phyloP scores from a whole-genome alignment of 2,113 vertebrate species.

The Peromyscus californicus region DNA sequence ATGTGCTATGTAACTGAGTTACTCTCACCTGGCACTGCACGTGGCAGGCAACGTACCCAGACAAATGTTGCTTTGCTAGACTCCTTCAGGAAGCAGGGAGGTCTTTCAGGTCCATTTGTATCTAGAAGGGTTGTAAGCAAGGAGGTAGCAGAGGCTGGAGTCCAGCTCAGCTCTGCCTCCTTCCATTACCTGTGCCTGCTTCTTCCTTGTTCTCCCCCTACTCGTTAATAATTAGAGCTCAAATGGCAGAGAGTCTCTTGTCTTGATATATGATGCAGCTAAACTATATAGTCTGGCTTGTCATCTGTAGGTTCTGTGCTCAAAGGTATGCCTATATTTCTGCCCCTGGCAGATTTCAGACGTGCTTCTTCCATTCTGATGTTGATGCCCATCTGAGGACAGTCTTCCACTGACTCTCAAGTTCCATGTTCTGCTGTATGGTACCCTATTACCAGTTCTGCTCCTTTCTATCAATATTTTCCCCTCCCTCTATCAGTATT shows the following conservation, averaged over 20 bases:
- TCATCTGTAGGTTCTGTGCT: background rate
- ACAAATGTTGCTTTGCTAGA: background rate
- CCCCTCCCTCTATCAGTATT: background rate
- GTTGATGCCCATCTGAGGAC: background rate
- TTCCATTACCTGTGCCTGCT: rapidly evolving
- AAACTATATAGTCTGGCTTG: background rate
- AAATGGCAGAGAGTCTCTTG: background rate
- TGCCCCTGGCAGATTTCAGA: background rate
- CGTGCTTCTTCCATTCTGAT: background rate
- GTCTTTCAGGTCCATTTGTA: background rate
- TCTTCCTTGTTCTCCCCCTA: background rate
- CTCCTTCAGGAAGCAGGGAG: background rate
- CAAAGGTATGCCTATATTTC: background rate
- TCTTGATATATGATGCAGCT: background rate
- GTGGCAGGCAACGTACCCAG: background rate
- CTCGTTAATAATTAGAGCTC: background rate
- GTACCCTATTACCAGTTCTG: background rate
- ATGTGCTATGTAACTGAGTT: background rate
- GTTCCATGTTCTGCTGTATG: background rate
- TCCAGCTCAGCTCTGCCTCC: background rate
- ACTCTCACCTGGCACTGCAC: background rate
- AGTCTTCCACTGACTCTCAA: background rate
- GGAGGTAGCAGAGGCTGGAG: background rate
- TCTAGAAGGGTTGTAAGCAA: background rate
- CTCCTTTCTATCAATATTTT: background rate